A percentile compares a stretch with the other conserved stretches of the same genome.
phyloP scores from a whole-genome alignment of 2,113 vertebrate genomes.

The Archocentrus centrarchus region DNA sequence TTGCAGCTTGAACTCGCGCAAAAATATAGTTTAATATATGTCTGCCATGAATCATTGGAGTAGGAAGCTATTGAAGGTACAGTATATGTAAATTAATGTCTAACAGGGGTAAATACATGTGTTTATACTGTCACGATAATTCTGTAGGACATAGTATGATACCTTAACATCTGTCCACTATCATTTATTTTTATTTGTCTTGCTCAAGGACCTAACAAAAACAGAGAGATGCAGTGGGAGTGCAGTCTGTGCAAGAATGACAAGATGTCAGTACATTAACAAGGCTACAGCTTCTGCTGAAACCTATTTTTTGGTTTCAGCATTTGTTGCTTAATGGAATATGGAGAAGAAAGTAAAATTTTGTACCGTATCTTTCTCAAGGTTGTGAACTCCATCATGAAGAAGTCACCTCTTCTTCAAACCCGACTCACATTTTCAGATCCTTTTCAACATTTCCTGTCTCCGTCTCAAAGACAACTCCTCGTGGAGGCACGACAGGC shows the following conservation, averaged over 20 bases:
- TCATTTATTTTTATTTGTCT: conserved; percentile 62
- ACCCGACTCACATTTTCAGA: neutral
- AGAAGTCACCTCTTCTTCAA: conserved; percentile 18
- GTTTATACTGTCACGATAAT: conserved; percentile 42
- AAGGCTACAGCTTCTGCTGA: conserved; percentile 1
- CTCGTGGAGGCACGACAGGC: neutral
- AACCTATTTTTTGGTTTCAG: conserved; percentile 4
- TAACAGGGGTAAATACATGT: conserved; percentile 10
- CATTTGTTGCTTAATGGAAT: conserved; percentile 1
- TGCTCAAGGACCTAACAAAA: conserved; percentile 35
- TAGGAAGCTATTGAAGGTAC: neutral
- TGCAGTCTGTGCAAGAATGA: conserved; percentile 23
- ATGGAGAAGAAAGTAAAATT: conserved; percentile 22
- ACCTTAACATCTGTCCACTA: conserved; percentile 30
- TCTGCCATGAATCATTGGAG: neutral
- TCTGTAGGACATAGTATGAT: conserved; percentile 16
- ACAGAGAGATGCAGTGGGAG: neutral
- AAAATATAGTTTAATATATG: neutral
- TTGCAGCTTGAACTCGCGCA: neutral
- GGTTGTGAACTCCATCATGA: conserved; percentile 27
- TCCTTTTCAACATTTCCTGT: conserved; percentile 1
- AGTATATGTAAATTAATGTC: conserved; percentile 8
- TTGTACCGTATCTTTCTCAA: neutral
- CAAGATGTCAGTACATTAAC: conserved; percentile 24
- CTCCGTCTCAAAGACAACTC: neutral